A percentile compares a stretch with the other conserved stretches of the same genome.
Conservation (phyloP, 2,888 invertebrate species). For the Suillia variegata region DNA sequence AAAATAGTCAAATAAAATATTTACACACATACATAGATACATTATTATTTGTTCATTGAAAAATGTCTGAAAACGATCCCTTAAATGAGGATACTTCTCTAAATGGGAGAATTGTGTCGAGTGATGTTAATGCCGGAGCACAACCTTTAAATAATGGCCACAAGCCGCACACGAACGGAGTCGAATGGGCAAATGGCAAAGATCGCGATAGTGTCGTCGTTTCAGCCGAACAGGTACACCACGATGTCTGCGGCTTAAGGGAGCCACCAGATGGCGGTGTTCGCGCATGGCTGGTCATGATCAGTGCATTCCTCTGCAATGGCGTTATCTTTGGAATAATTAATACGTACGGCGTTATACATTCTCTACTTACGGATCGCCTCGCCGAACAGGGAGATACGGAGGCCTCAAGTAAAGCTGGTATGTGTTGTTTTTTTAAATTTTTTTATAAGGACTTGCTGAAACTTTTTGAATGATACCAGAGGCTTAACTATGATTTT, state of each 20-base stretch:
- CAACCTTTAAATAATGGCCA: slow-evolving; percentile 22
- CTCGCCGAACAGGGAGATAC: slow-evolving; percentile 69
- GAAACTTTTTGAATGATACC: neutral
- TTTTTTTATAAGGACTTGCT: neutral
- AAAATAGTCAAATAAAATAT: too few relatives aligned
- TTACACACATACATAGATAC: too few relatives aligned
- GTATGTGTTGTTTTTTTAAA: slow-evolving; percentile 65
- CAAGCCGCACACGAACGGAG: slow-evolving; percentile 30
- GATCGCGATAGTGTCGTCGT: slow-evolving; percentile 8
- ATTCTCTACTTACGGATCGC: slow-evolving; percentile 70
- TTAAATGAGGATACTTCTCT: slow-evolving; percentile 40
- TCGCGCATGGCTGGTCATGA: slow-evolving; percentile 80
- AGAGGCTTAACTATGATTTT: neutral
- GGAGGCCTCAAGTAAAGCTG: slow-evolving; percentile 80
- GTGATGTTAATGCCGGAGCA: slow-evolving; percentile 32
- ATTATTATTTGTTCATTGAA: too few relatives aligned
- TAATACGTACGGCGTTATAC: slow-evolving; percentile 85
- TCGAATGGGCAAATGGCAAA: slow-evolving; percentile 16
- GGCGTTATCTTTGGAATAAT: slow-evolving; percentile 90
- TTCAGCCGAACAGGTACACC: slow-evolving; percentile 47
- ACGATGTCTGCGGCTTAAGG: slow-evolving; percentile 52
- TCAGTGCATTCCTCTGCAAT: slow-evolving; percentile 86
- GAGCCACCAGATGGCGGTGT: slow-evolving; percentile 76
- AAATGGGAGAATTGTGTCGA: slow-evolving; percentile 44
- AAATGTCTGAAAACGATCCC: slow-evolving; percentile 52